These are phyloP conservation scores for Idaea straminata DNA, from an alignment of 2,888 invertebrate genomes.

Conservation along the genomic window DNA sequence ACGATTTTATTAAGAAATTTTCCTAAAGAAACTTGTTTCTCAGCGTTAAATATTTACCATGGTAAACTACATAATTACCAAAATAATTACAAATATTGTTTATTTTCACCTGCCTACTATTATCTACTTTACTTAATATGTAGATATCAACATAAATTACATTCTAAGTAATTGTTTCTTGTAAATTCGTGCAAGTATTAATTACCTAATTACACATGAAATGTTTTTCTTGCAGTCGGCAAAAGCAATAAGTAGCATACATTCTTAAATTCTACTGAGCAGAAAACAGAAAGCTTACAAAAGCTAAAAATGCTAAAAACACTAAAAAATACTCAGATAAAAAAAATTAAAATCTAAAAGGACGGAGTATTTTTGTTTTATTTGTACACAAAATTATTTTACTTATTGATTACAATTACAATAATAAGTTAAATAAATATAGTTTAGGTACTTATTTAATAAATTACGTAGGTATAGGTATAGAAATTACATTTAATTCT, in stretches of 20 bases:
- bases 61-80: no score
- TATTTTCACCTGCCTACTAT: no score
- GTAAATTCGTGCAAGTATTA: slow-evolving; percentile 15
- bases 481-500: slow-evolving; percentile 9
- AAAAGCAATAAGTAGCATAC: neutral
- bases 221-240: neutral
- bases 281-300: neutral
- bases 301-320: neutral
- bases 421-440: slow-evolving; percentile 28
- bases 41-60: no score
- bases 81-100: no score
- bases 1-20: no score
- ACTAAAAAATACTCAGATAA: neutral
- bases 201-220: neutral
- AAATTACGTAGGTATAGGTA: neutral
- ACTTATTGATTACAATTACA: slow-evolving; percentile 31
- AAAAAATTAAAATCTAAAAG: slow-evolving; percentile 3
- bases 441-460: neutral
- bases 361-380: slow-evolving; percentile 19
- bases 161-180: neutral
- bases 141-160: neutral
- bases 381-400: slow-evolving; percentile 23
- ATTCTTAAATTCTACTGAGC: neutral
- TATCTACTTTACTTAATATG: no score
- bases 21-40: no score